Percentiles rank a stretch among this genome's conserved stretches.
Evolutionary conservation across 2,888 invertebrate species (phyloP).

Genomic region (Pocota personata): DNA sequence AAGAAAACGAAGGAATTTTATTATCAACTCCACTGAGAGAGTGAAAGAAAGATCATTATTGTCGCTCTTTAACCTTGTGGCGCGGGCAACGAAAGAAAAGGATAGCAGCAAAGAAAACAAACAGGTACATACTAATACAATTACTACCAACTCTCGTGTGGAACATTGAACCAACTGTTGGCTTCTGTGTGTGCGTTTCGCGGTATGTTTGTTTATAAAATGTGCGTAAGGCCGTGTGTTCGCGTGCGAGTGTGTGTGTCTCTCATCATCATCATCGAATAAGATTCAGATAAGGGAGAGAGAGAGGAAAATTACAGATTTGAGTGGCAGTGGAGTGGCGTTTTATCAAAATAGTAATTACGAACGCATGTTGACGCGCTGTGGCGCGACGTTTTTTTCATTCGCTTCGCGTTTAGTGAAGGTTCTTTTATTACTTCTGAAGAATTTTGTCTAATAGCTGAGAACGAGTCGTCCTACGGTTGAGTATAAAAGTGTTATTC

Average conservation of each 20-base stretch:
- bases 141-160: not conserved
- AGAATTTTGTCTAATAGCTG: not conserved
- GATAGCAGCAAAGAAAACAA: conserved; percentile 60
- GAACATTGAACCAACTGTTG: conserved; percentile 67
- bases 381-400: not conserved
- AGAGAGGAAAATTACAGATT: conserved; percentile 37
- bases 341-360: conserved; percentile 56
- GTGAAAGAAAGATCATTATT: conserved; percentile 45
- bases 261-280: not conserved
- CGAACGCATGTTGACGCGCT: conserved; percentile 36
- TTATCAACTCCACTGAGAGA: conserved; percentile 30
- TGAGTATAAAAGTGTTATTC: too few relatives aligned
- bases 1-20: conserved; percentile 44
- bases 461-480: not conserved
- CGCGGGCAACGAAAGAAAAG: conserved; percentile 41
- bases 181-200: conserved; percentile 44
- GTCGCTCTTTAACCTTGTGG: conserved; percentile 55
- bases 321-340: conserved; percentile 4
- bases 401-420: not conserved
- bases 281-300: conserved; percentile 3
- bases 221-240: conserved; percentile 46
- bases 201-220: conserved; percentile 50
- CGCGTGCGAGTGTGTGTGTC: not conserved
- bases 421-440: not conserved
- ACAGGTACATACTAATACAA: conserved; percentile 58